A percentile compares a stretch with the other conserved stretches of the same genome.
phyloP scores from a whole-genome alignment of 1,140 invertebrate species.

The Vanessa atalanta region DNA sequence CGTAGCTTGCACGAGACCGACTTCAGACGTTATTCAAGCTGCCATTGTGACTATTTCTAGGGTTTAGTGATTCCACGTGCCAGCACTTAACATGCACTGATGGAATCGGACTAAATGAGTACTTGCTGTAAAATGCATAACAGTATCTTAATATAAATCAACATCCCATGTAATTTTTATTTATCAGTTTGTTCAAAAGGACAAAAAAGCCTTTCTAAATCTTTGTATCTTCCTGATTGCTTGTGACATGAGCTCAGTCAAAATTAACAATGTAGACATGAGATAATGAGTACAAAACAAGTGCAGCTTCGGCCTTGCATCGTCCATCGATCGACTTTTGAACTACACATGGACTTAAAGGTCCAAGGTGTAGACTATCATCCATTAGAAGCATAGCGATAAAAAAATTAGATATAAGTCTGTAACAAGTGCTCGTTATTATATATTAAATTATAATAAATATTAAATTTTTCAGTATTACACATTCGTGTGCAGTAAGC shows the following conservation, averaged over 20 bases:
- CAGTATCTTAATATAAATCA: too few relatives aligned
- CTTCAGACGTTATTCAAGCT: background rate
- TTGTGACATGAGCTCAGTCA: too few relatives aligned
- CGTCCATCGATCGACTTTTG: conserved; percentile 41
- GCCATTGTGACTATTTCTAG: conserved; percentile 7
- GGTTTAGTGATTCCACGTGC: background rate
- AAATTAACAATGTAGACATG: conserved; percentile 25
- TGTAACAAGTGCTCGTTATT: background rate
- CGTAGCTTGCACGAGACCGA: background rate
- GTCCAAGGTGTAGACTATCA: background rate
- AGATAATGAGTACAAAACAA: conserved; percentile 37
- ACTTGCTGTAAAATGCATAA: background rate
- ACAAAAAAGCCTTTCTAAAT: too few relatives aligned
- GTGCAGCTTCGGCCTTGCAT: conserved; percentile 44
- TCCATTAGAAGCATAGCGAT: background rate
- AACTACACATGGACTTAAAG: background rate
- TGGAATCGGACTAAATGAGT: background rate
- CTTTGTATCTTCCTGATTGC: too few relatives aligned
- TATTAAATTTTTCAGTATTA: too few relatives aligned
- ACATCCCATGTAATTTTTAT: too few relatives aligned
- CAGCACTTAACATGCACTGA: background rate
- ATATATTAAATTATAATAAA: too few relatives aligned
- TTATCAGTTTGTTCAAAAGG: too few relatives aligned
- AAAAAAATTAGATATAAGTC: background rate
- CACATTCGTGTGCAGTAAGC: too few relatives aligned